Percentiles rank a stretch among this genome's conserved stretches.
phyloP scores from a whole-genome alignment of 2,113 vertebrate species.

The Danionella cerebrum region DNA sequence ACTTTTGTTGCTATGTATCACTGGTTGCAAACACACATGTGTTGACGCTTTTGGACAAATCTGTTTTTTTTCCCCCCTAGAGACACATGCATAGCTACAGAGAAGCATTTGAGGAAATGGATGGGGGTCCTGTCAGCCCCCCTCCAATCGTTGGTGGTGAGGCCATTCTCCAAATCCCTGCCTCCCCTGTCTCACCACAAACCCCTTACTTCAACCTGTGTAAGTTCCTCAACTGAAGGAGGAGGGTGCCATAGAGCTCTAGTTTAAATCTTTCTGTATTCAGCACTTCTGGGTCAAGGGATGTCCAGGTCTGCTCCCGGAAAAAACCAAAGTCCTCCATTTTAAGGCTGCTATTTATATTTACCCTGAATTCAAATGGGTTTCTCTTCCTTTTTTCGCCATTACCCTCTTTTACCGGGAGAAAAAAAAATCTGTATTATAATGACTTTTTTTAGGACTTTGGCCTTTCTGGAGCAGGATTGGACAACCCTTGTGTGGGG shows the following conservation, averaged over 20 bases:
- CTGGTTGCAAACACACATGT: neutral
- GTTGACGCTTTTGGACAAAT: conserved; percentile 11
- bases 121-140: conserved; percentile 71
- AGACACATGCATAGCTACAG: conserved; percentile 96
- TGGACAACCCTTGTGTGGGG: neutral
- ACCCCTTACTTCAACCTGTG: conserved; percentile 72
- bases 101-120: conserved; percentile 93
- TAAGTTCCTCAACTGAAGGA: conserved; percentile 63
- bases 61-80: conserved; percentile 56
- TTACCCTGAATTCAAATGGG: too few relatives aligned
- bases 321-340: too few relatives aligned
- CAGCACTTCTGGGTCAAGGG: too few relatives aligned
- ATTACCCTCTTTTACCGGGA: too few relatives aligned
- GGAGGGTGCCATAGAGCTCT: conserved; percentile 56
- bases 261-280: neutral
- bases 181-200: conserved; percentile 71
- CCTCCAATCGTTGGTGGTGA: conserved; percentile 79
- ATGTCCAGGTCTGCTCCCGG: too few relatives aligned
- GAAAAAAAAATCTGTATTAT: too few relatives aligned
- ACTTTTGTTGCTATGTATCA: too few relatives aligned
- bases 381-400: too few relatives aligned
- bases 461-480: too few relatives aligned
- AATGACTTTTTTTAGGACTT: too few relatives aligned
- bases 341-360: too few relatives aligned
- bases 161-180: conserved; percentile 73